Percentiles rank a stretch among this genome's conserved stretches.
Evolutionary conservation across 2,888 invertebrate genomes (phyloP).

Genomic region (Pheosia gnoma): DNA sequence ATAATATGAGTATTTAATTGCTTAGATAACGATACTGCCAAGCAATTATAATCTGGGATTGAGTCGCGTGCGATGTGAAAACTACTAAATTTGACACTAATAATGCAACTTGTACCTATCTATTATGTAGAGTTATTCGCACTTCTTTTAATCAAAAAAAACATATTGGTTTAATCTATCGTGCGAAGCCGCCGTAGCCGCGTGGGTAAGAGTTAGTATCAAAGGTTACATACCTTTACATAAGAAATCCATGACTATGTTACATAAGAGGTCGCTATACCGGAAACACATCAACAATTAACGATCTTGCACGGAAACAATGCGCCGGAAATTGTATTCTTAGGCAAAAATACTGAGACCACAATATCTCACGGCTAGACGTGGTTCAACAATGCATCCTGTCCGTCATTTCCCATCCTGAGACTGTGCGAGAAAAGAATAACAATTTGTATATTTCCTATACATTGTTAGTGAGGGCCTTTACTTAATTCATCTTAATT

Average conservation of each 20-base stretch:
- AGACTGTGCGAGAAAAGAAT: slow-evolving; percentile 18
- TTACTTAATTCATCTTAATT: background rate
- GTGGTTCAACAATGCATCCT: slow-evolving; percentile 53
- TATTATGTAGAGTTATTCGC: too few relatives aligned
- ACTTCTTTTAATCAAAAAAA: too few relatives aligned
- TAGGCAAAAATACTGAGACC: slow-evolving; percentile 29
- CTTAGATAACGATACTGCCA: background rate
- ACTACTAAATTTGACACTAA: too few relatives aligned
- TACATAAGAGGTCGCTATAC: slow-evolving; percentile 24
- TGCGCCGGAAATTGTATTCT: slow-evolving; percentile 44
- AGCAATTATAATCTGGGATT: too few relatives aligned
- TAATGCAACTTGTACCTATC: too few relatives aligned
- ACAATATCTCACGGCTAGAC: slow-evolving; percentile 55
- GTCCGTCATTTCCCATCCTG: slow-evolving; percentile 37
- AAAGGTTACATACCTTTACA: slow-evolving; percentile 7
- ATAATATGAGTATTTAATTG: background rate
- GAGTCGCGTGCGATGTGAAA: too few relatives aligned
- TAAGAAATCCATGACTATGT: slow-evolving; percentile 16
- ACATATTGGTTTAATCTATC: background rate
- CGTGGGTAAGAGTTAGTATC: slow-evolving; percentile 4
- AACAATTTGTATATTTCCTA: background rate
- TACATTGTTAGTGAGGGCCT: background rate
- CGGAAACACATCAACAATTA: slow-evolving; percentile 36
- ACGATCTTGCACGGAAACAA: slow-evolving; percentile 37
- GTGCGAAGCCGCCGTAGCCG: background rate